Evolutionary conservation across 2,888 invertebrate genomes (phyloP).

Genomic region (Hyposoter didymator): DNA sequence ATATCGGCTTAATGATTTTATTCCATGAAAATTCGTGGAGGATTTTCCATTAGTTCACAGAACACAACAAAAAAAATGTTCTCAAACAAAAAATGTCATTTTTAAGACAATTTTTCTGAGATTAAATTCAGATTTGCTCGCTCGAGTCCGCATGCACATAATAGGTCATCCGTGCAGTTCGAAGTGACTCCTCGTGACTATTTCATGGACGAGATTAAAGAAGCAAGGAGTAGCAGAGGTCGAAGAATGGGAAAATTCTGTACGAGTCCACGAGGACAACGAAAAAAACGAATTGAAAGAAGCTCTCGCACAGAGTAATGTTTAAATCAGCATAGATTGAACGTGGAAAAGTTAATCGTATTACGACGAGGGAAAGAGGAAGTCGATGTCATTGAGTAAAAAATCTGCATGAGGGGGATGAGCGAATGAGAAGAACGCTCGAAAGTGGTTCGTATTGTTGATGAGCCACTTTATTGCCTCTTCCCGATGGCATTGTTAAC

Average conservation of each 20-base stretch:
- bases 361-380: slow-evolving; percentile 52
- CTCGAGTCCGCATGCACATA: neutral
- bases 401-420: slow-evolving; percentile 15
- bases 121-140: neutral
- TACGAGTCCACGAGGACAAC: slow-evolving; percentile 8
- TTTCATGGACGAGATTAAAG: slow-evolving; percentile 16
- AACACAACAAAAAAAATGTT: too few relatives aligned
- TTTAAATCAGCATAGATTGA: slow-evolving; percentile 69
- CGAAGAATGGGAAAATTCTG: slow-evolving; percentile 5
- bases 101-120: neutral
- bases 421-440: slow-evolving; percentile 42
- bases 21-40: neutral
- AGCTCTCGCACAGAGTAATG: slow-evolving; percentile 52
- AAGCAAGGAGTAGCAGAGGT: neutral
- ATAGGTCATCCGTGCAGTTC: slow-evolving; percentile 7
- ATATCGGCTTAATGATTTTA: neutral
- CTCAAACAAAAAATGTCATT: neutral
- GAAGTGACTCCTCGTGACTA: slow-evolving; percentile 15
- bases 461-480: slow-evolving; percentile 68
- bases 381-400: slow-evolving; percentile 20
- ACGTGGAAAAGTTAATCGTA: slow-evolving; percentile 66
- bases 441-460: slow-evolving; percentile 64
- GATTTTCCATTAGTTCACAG: neutral
- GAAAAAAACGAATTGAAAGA: slow-evolving; percentile 6
- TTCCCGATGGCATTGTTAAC: slow-evolving; percentile 66